Evolutionary conservation across 2,888 invertebrate species (phyloP).

Genomic region (Magallana nippona): DNA sequence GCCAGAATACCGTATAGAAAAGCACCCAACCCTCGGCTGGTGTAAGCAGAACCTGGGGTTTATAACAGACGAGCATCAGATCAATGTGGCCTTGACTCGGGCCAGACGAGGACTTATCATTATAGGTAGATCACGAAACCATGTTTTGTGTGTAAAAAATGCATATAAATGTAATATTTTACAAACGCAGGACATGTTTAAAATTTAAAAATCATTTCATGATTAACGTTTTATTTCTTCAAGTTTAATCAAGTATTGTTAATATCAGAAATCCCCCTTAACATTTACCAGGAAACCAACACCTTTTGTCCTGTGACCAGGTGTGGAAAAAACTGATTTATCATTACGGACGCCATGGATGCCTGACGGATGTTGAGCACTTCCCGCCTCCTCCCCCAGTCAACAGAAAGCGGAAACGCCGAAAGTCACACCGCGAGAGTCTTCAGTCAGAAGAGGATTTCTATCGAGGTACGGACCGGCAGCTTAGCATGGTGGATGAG

Average conservation of each 20-base stretch:
- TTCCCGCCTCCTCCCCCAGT: slow-evolving; percentile 34
- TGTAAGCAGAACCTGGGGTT: slow-evolving; percentile 72
- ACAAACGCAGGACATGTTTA: too few species aligned
- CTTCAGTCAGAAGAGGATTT: slow-evolving; percentile 38
- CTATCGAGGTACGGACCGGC: slow-evolving; percentile 37
- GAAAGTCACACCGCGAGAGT: slow-evolving; percentile 17
- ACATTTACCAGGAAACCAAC: slow-evolving; percentile 39
- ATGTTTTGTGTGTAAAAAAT: neutral
- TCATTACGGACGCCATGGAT: slow-evolving; percentile 38
- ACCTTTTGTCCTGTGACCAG: slow-evolving; percentile 38
- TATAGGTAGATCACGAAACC: slow-evolving; percentile 60
- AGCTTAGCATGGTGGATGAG: slow-evolving; percentile 18
- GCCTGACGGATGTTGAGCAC: slow-evolving; percentile 40
- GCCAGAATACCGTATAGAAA: slow-evolving; percentile 68
- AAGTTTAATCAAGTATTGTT: neutral
- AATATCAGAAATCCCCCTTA: neutral
- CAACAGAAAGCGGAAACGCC: neutral
- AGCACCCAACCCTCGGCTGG: slow-evolving; percentile 70
- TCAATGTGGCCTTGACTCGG: slow-evolving; percentile 75
- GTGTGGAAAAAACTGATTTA: slow-evolving; percentile 40
- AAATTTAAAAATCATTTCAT: too few species aligned
- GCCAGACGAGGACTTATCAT: slow-evolving; percentile 74
- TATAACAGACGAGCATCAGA: slow-evolving; percentile 74
- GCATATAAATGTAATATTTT: too few species aligned
- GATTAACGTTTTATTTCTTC: neutral